These are phyloP conservation scores for Acrossocheilus wenchowensis DNA, from an alignment of 2,797 vertebrate species.

Conservation along the genomic window DNA sequence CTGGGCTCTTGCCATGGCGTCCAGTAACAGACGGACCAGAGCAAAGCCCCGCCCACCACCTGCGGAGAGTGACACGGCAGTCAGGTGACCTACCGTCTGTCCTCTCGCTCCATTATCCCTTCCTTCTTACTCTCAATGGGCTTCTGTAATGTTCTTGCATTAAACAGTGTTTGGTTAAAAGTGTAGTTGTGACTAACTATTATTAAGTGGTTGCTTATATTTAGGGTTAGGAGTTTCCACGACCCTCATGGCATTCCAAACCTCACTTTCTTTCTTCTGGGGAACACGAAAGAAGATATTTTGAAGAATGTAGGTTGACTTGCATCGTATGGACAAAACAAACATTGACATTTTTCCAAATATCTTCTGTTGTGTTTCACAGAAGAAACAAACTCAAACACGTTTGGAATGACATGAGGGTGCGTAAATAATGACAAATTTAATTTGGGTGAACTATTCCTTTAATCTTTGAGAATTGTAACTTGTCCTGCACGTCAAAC, in stretches of 20 bases:
- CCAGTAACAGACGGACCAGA: conserved; percentile 49
- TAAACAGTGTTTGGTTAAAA: background rate
- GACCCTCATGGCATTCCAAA: background rate
- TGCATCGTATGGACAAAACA: background rate
- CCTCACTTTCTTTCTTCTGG: background rate
- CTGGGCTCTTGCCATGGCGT: conserved; percentile 45
- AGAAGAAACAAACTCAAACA: background rate
- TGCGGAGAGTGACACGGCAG: conserved; percentile 46
- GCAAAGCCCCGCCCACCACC: conserved; percentile 55
- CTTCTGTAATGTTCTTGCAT: conserved; percentile 5
- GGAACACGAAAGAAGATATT: background rate
- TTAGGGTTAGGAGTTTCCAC: background rate
- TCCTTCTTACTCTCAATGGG: background rate
- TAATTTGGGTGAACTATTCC: background rate
- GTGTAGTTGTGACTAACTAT: background rate
- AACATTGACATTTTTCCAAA: background rate
- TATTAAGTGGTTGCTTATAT: background rate
- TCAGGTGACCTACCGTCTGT: conserved; percentile 54
- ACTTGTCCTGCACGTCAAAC: background rate
- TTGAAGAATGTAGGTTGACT: background rate
- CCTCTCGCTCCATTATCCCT: background rate
- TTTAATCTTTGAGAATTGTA: background rate
- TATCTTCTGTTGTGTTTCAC: background rate
- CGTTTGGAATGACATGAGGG: background rate
- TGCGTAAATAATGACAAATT: background rate